Evolutionary conservation across 2,113 vertebrate species (phyloP).

Genomic region (Ailuropoda melanoleuca): DNA sequence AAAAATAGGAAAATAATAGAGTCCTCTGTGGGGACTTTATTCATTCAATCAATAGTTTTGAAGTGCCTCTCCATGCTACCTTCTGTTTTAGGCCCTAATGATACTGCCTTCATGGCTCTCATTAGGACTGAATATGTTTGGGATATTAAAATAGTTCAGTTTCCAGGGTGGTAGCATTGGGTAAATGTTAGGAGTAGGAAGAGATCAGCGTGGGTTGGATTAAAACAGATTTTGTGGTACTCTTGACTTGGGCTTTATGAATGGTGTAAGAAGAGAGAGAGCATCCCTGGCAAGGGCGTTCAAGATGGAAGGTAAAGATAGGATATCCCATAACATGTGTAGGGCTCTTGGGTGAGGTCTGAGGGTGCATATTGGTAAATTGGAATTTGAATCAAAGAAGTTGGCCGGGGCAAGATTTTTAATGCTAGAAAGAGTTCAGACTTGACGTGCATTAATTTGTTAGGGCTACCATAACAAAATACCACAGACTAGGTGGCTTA

Average conservation of each 20-base stretch:
- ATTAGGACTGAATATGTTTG: not conserved
- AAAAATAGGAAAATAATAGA: not conserved
- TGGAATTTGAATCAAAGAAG: not conserved
- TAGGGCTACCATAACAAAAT: not conserved
- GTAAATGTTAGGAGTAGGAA: not conserved
- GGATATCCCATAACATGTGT: accelerated
- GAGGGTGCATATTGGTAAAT: not conserved
- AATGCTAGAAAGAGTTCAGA: not conserved
- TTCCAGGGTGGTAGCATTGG: not conserved
- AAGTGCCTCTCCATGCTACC: not conserved
- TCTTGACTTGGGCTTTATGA: not conserved
- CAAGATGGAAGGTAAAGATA: not conserved
- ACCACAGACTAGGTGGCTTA: not conserved
- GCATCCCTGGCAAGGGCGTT: not conserved
- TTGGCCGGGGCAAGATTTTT: not conserved
- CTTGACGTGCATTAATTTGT: not conserved
- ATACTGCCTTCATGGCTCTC: not conserved
- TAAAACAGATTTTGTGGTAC: not conserved
- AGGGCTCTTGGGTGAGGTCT: not conserved
- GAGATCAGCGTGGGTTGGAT: not conserved
- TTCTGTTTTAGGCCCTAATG: not conserved
- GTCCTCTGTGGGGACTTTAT: not conserved
- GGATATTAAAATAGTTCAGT: not conserved
- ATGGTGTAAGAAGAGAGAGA: not conserved
- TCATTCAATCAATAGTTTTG: not conserved